Percentiles rank a stretch among this genome's conserved stretches.
Conservation (phyloP, 2,888 invertebrate genomes). For the Phrixothrix hirtus region DNA sequence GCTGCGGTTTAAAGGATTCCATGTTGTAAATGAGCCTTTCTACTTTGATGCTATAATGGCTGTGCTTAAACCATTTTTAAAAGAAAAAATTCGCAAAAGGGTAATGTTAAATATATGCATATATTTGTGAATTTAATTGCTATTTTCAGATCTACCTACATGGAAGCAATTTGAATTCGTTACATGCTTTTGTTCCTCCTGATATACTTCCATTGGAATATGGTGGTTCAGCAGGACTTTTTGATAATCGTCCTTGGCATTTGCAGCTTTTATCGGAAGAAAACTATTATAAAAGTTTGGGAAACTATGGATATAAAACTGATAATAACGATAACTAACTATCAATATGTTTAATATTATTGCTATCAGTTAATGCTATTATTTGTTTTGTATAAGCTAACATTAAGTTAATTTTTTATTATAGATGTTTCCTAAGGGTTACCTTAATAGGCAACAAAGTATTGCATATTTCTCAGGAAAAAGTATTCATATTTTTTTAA, state of each 20-base stretch:
- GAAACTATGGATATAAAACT: slow-evolving; percentile 48
- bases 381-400: background rate
- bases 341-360: no score
- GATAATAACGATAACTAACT: slow-evolving; percentile 39
- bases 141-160: slow-evolving; percentile 59
- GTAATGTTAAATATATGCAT: no score
- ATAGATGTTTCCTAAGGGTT: no score
- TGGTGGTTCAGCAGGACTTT: slow-evolving; percentile 60
- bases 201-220: slow-evolving; percentile 62
- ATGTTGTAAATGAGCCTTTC: slow-evolving; percentile 57
- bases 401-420: slow-evolving; percentile 1
- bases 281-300: slow-evolving; percentile 51
- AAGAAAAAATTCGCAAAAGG: slow-evolving; percentile 76
- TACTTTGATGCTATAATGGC: slow-evolving; percentile 60
- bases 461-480: no score
- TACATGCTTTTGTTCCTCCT: slow-evolving; percentile 60
- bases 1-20: slow-evolving; percentile 57
- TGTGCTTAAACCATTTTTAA: slow-evolving; percentile 81
- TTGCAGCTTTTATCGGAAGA: slow-evolving; percentile 51
- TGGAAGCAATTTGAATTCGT: slow-evolving; percentile 59
- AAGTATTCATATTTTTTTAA: no score
- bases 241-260: slow-evolving; percentile 54
- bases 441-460: no score
- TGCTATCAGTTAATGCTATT: background rate
- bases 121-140: no score